phyloP scores from a whole-genome alignment of 2,888 invertebrate genomes.

The Eupithecia inturbata region DNA sequence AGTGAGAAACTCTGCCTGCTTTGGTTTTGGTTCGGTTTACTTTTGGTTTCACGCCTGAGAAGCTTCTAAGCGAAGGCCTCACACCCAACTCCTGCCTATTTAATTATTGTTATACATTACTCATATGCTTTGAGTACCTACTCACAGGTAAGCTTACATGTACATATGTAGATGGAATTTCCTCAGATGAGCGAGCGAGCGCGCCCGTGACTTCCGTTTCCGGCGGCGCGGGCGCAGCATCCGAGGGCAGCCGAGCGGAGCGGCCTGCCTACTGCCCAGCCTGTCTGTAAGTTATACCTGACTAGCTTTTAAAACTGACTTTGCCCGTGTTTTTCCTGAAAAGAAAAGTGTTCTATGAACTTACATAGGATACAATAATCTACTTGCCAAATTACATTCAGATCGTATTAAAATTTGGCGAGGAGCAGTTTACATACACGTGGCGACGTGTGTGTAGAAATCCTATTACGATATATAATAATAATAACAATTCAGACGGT shows the following conservation, averaged over 20 bases:
- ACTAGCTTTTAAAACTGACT: neutral
- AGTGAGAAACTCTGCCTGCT: conserved; percentile 28
- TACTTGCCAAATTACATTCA: neutral
- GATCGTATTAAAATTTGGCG: too few species aligned
- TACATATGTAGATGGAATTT: conserved; percentile 65
- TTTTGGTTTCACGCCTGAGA: conserved; percentile 18
- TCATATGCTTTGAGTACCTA: too few species aligned
- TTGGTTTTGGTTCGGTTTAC: conserved; percentile 27
- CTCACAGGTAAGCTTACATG: conserved; percentile 8
- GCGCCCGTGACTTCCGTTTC: conserved; percentile 83
- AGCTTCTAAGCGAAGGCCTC: too few species aligned
- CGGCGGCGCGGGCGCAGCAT: conserved; percentile 82
- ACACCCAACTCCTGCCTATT: too few species aligned
- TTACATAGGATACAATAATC: neutral
- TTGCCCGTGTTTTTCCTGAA: neutral
- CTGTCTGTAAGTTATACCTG: conserved; percentile 51
- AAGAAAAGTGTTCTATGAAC: neutral
- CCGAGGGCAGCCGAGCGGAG: conserved; percentile 55
- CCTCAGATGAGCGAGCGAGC: conserved; percentile 80
- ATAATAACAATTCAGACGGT: too few species aligned
- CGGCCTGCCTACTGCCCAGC: conserved; percentile 67
- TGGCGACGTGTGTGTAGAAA: too few species aligned
- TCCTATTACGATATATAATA: too few species aligned
- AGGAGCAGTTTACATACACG: too few species aligned
- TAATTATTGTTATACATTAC: too few species aligned